Evolutionary conservation across 2,797 vertebrate genomes (phyloP).

Genomic region (Coreius guichenoti): DNA sequence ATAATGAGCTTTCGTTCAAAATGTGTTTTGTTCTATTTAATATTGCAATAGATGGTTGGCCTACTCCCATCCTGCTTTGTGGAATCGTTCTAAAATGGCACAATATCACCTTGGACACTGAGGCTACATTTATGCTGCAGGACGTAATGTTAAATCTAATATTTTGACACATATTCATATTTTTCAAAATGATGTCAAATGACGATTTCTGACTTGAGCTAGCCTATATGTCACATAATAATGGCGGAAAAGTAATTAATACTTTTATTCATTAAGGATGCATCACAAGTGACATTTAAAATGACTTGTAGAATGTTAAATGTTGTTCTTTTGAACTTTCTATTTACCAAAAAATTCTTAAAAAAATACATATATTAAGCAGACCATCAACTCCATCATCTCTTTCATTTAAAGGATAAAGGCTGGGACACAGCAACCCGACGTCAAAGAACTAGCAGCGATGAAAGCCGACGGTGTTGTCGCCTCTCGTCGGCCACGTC

Average conservation of each 20-base stretch:
- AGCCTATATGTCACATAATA: not conserved
- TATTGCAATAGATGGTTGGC: slow-evolving; percentile 45
- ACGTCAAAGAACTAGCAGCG: too few species aligned
- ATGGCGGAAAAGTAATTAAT: not conserved
- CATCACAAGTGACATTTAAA: too few species aligned
- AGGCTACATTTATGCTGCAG: not conserved
- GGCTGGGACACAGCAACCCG: too few species aligned
- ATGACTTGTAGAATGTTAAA: too few species aligned
- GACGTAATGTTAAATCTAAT: not conserved
- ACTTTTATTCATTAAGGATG: too few species aligned
- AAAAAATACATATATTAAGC: not conserved
- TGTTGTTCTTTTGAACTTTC: too few species aligned
- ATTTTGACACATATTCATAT: not conserved
- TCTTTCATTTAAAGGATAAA: not conserved
- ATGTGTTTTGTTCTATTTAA: too few species aligned
- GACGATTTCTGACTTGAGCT: not conserved
- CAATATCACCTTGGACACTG: not conserved
- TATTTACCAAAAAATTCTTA: too few species aligned
- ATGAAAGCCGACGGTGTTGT: too few species aligned
- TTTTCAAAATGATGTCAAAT: not conserved
- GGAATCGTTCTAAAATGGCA: slow-evolving; percentile 17
- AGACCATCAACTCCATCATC: not conserved
- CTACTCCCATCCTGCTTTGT: slow-evolving; percentile 51
- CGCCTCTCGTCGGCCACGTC: too few species aligned
- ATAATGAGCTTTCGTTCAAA: too few species aligned